Evolutionary conservation across 2,113 vertebrate genomes (phyloP), one percentile per base, ranked within the genome.

Genomic region (Microcebus murinus): DNA sequence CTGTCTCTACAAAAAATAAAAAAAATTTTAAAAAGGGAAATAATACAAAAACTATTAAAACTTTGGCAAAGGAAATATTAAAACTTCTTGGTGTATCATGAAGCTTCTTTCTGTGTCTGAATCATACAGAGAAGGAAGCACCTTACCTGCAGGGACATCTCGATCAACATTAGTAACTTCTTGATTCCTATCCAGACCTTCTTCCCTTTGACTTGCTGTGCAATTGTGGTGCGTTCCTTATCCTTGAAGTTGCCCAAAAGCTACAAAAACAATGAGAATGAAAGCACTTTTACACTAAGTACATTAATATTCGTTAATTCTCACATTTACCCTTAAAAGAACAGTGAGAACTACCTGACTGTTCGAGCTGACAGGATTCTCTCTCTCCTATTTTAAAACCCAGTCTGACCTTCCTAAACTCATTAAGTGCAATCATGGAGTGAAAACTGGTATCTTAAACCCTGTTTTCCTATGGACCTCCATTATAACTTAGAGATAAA

Each of bases 121-220:
- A 57, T 52, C 90, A 48, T 0, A 4, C 0, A 31, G 71, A 50
- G 39, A 31, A 96, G n/a, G 79, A 45, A 21, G 29, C 10, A 17
- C 87, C 99, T 99, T 94, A 99, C 99, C 98, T 99, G 99, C 52
- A 99, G 95, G 3, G 99, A 99, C 99, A 99, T 99, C 98, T 99
- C 99, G 42, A 99, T 99, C 98, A 99, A 98, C 99, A 99, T 99
- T 86, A 99, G 99, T 95, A 99, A 97, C 98, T 99, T 99, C 95
- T 99, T 99, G 92, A 99, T 99, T 31, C 99, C 99, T 4, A 99
- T 99, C 99, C 99, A 99, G 97, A 99, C 98, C 0, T 79, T 23
- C 27, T 97, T 98, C 94, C 98, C 99, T 98, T 99, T 99, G 87
- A 99, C 99, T 1, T 98, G 98, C 97, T 99, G 98, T 0, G 99